These are phyloP conservation scores for Benitochromis conjunctus DNA, from an alignment of 2,113 vertebrate genomes.

Conservation along the genomic window DNA sequence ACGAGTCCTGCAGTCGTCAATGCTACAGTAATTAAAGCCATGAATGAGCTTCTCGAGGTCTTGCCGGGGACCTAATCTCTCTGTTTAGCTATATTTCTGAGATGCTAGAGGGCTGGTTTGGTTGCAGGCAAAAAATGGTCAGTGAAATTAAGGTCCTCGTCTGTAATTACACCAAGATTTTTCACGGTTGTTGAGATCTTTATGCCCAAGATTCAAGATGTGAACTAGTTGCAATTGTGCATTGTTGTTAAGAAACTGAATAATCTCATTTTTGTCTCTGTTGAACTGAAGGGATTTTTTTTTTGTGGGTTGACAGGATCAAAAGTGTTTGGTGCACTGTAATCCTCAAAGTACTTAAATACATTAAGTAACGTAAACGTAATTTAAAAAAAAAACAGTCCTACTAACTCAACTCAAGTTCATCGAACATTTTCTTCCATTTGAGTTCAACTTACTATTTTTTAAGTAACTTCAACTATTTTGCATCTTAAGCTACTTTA, in stretches of 20 bases:
- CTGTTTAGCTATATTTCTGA: background rate
- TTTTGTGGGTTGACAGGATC: background rate
- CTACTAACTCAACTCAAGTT: background rate
- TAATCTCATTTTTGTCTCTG: background rate
- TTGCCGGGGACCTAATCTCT: background rate
- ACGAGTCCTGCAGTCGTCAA: background rate
- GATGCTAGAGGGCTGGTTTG: background rate
- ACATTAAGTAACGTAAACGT: background rate
- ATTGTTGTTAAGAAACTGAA: background rate
- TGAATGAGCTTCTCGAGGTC: background rate
- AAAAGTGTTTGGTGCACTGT: background rate
- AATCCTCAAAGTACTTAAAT: background rate
- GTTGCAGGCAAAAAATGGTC: background rate
- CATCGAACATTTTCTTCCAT: background rate
- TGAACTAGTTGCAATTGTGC: background rate
- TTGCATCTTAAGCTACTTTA: background rate
- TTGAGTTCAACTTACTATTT: background rate
- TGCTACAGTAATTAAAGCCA: background rate
- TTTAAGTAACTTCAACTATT: background rate
- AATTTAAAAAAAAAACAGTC: fast-evolving
- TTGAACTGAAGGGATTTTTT: background rate
- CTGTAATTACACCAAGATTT: background rate
- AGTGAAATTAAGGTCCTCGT: background rate
- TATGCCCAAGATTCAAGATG: background rate
- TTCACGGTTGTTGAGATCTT: background rate